Conservation (phyloP, 2,797 vertebrate species). For the Leptodactylus fallax region DNA sequence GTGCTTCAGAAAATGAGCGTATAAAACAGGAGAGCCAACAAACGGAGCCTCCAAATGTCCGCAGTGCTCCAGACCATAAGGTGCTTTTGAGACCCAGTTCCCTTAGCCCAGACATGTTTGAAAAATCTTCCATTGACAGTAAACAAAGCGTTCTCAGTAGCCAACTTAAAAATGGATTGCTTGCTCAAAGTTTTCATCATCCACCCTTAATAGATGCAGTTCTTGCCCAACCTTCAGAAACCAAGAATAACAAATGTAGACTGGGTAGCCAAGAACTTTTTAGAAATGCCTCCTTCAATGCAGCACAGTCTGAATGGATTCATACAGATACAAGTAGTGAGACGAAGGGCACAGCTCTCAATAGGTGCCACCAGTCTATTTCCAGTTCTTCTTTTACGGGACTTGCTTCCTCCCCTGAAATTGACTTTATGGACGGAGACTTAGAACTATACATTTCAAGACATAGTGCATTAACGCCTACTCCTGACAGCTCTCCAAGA, state of each 20-base stretch:
- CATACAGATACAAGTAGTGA: constrained; percentile 77
- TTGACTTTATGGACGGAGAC: constrained; percentile 87
- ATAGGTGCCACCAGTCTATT: constrained; percentile 79
- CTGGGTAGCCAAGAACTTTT: constrained; percentile 74
- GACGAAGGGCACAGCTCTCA: constrained; percentile 77
- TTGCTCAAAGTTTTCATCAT: constrained; percentile 75
- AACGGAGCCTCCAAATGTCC: constrained; percentile 73
- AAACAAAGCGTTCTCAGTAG: constrained; percentile 73
- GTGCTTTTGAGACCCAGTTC: constrained; percentile 76
- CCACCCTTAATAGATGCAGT: constrained; percentile 77
- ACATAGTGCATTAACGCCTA: constrained; percentile 85
- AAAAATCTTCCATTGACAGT: constrained; percentile 77
- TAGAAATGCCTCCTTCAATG: constrained; percentile 87
- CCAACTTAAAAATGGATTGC: constrained; percentile 75
- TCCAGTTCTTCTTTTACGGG: constrained; percentile 84
- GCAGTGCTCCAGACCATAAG: constrained; percentile 68
- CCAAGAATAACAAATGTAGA: constrained; percentile 76
- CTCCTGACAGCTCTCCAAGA: constrained; percentile 92
- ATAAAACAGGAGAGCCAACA: constrained; percentile 74
- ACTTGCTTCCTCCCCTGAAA: constrained; percentile 78
- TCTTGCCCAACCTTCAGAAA: constrained; percentile 70
- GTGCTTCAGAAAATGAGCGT: constrained; percentile 75
- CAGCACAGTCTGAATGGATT: constrained; percentile 82
- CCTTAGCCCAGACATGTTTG: constrained; percentile 88
- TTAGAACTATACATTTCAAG: constrained; percentile 80